Percentiles rank a stretch among this genome's conserved stretches.
These are phyloP conservation scores for Plectropomus leopardus DNA, from an alignment of 2,113 vertebrate genomes.

Conservation along the genomic window DNA sequence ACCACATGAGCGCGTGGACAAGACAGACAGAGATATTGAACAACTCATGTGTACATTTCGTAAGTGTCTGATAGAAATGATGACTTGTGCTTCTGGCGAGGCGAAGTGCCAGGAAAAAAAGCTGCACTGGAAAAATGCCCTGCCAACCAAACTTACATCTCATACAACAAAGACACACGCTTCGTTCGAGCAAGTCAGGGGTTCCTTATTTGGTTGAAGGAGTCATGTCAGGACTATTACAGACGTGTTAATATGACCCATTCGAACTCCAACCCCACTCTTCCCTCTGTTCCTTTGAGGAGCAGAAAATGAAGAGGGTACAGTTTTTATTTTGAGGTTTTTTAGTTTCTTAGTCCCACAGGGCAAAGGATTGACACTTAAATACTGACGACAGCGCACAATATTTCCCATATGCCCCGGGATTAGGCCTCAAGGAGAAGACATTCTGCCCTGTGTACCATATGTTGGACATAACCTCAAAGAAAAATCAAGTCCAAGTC, in stretches of 20 bases:
- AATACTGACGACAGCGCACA: constrained; percentile 41
- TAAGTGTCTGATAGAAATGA: constrained; percentile 76
- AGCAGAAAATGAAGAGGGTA: constrained; percentile 16
- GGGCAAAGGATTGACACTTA: constrained; percentile 47
- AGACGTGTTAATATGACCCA: constrained; percentile 57
- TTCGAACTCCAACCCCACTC: constrained; percentile 19
- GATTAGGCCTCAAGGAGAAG: constrained; percentile 31
- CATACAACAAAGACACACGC: constrained; percentile 63
- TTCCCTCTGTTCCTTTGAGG: constrained; percentile 24
- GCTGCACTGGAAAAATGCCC: constrained; percentile 73
- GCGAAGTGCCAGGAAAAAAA: constrained; percentile 75
- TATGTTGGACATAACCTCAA: constrained; percentile 57
- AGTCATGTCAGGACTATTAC: constrained; percentile 61
- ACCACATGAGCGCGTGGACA: constrained; percentile 42
- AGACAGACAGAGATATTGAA: constrained; percentile 66
- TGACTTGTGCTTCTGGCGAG: constrained; percentile 64
- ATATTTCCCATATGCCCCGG: constrained; percentile 62
- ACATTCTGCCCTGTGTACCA: constrained; percentile 47
- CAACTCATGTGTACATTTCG: constrained; percentile 63
- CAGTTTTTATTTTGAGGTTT: constrained; percentile 30
- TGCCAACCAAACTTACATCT: constrained; percentile 63
- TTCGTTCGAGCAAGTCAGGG: constrained; percentile 39
- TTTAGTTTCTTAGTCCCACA: constrained; percentile 23
- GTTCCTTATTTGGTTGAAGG: constrained; percentile 57
- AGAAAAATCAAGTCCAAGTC: constrained; percentile 33